These are phyloP conservation scores for Tragelaphus imberbis DNA, from an alignment of 2,113 vertebrate species.

Conservation along the genomic window DNA sequence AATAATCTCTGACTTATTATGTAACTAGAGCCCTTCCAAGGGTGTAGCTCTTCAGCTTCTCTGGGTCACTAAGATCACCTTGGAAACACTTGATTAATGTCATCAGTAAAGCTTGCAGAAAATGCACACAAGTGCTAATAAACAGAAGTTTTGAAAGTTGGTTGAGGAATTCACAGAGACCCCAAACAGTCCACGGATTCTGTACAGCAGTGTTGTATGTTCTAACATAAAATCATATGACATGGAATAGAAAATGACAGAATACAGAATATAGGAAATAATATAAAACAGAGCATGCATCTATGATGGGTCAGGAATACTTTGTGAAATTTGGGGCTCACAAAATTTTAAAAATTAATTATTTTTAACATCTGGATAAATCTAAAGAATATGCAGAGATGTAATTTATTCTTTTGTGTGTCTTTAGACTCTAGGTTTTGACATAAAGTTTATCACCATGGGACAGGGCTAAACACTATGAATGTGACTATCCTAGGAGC, in stretches of 20 bases:
- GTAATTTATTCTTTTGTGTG: not conserved
- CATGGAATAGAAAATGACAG: not conserved
- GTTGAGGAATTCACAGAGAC: not conserved
- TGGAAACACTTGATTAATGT: not conserved
- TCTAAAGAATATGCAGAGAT: not conserved
- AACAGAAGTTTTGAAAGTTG: not conserved
- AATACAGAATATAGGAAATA: not conserved
- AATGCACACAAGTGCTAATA: not conserved
- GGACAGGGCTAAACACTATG: not conserved
- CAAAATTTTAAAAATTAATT: not conserved
- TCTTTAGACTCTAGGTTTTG: not conserved
- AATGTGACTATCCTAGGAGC: not conserved
- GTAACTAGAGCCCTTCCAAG: not conserved
- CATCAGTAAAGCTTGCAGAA: not conserved
- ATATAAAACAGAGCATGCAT: not conserved
- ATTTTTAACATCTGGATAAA: not conserved
- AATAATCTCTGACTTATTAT: not conserved
- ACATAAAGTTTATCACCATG: not conserved
- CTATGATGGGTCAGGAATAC: not conserved
- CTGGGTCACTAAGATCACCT: not conserved
- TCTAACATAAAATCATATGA: not conserved
- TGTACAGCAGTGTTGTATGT: not conserved
- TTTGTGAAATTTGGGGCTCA: not conserved
- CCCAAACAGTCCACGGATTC: too few species aligned
- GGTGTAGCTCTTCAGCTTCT: not conserved